phyloP scores from a whole-genome alignment of 2,113 vertebrate species.

The Chaetura pelagica region DNA sequence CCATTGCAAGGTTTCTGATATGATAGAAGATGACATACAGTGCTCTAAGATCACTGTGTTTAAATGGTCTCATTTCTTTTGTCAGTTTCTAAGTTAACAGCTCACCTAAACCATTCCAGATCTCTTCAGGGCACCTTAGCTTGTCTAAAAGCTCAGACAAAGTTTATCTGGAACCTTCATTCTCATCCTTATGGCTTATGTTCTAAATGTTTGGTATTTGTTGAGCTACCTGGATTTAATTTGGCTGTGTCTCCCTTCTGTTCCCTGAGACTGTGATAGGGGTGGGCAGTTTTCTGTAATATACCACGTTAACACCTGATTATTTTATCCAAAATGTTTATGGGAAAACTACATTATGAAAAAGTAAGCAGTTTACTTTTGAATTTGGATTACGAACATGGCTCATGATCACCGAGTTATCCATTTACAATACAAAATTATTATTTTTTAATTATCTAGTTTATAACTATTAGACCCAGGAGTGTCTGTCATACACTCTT shows the following conservation, averaged over 20 bases:
- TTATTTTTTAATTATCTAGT: background rate
- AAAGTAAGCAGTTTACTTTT: background rate
- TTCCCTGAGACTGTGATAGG: background rate
- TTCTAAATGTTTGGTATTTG: background rate
- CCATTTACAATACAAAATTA: background rate
- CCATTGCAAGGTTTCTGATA: background rate
- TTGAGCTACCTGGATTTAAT: background rate
- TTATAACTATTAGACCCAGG: background rate
- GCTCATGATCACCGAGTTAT: background rate
- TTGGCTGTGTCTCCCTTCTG: background rate
- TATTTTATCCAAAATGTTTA: background rate
- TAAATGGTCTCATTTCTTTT: background rate
- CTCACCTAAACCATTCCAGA: background rate
- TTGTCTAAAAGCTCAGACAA: background rate
- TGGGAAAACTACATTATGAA: background rate
- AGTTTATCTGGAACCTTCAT: background rate
- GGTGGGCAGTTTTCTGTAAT: background rate
- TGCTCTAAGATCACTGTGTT: background rate
- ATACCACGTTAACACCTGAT: background rate
- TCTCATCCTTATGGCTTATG: background rate
- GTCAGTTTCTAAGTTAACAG: background rate
- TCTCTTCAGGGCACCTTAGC: background rate
- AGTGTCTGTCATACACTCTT: background rate
- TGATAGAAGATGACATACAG: background rate
- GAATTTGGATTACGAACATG: background rate